Percentiles rank a stretch among this genome's conserved stretches.
phyloP scores from a whole-genome alignment of 2,113 vertebrate genomes.

The Coptodon bakossiorum region DNA sequence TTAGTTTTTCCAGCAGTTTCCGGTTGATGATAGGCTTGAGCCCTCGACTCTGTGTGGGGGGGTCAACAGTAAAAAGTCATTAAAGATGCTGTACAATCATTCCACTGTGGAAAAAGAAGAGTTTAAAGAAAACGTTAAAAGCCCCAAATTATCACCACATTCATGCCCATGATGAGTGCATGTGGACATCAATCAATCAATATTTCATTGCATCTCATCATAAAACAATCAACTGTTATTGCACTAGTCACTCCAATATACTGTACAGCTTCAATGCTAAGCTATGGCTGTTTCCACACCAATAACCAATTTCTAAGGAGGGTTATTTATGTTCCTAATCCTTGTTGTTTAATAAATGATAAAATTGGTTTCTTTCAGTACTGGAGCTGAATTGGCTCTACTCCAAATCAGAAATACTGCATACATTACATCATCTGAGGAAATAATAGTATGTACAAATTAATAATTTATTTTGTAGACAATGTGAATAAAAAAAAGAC shows the following conservation, averaged over 20 bases:
- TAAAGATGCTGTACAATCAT: not conserved
- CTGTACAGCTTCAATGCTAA: not conserved
- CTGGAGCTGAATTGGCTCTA: not conserved
- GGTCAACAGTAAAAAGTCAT: not conserved
- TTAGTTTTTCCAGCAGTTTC: not conserved
- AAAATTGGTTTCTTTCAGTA: not conserved
- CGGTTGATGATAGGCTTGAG: not conserved
- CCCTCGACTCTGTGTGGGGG: not conserved
- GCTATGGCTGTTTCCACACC: slow-evolving; percentile 4
- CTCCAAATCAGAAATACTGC: not conserved
- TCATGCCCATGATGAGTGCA: not conserved
- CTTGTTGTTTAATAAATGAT: not conserved
- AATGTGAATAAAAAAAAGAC: not conserved
- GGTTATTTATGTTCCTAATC: slow-evolving; percentile 37
- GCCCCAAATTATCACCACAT: not conserved
- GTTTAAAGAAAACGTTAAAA: not conserved
- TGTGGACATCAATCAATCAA: not conserved
- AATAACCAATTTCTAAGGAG: slow-evolving; percentile 18
- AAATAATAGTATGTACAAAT: not conserved
- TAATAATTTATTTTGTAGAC: not conserved
- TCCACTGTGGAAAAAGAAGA: not conserved
- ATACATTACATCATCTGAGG: not conserved
- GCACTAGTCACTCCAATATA: not conserved
- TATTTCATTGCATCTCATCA: not conserved
- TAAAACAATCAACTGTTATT: not conserved